A percentile compares a stretch with the other conserved stretches of the same genome.
phyloP scores from a whole-genome alignment of 2,888 invertebrate genomes.

The Drosophila borborema region DNA sequence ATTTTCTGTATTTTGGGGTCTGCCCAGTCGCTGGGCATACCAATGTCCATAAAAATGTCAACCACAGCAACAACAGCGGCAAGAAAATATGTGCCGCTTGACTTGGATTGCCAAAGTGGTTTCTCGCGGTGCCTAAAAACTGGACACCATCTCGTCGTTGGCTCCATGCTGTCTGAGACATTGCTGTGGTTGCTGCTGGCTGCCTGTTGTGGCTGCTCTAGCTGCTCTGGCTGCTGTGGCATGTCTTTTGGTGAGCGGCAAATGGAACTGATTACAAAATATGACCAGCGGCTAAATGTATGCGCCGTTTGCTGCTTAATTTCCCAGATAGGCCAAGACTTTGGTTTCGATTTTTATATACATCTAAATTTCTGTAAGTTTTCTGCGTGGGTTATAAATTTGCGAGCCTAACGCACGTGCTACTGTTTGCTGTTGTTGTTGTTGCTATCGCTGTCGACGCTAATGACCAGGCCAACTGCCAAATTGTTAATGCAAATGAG shows the following conservation, averaged over 20 bases:
- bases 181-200: conserved; percentile 42
- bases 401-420: conserved; percentile 65
- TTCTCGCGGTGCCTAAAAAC: conserved; percentile 63
- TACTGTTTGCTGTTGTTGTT: conserved; percentile 51
- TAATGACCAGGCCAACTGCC: conserved; percentile 56
- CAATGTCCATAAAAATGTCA: conserved; percentile 84
- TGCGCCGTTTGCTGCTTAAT: conserved; percentile 78
- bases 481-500: conserved; percentile 62
- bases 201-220: background rate
- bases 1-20: conserved; percentile 8
- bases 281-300: conserved; percentile 79
- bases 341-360: conserved; percentile 30
- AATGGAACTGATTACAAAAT: conserved; percentile 79
- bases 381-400: conserved; percentile 74
- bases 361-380: conserved; percentile 32
- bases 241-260: conserved; percentile 72
- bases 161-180: conserved; percentile 74
- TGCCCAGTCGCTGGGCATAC: conserved; percentile 65
- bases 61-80: conserved; percentile 49
- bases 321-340: conserved; percentile 62
- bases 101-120: conserved; percentile 75
- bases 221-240: conserved; percentile 39
- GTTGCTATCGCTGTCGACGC: conserved; percentile 38
- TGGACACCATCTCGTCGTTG: conserved; percentile 64
- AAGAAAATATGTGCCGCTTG: conserved; percentile 71